Conservation (phyloP, 2,113 vertebrate genomes). For the Lampris incognitus region DNA sequence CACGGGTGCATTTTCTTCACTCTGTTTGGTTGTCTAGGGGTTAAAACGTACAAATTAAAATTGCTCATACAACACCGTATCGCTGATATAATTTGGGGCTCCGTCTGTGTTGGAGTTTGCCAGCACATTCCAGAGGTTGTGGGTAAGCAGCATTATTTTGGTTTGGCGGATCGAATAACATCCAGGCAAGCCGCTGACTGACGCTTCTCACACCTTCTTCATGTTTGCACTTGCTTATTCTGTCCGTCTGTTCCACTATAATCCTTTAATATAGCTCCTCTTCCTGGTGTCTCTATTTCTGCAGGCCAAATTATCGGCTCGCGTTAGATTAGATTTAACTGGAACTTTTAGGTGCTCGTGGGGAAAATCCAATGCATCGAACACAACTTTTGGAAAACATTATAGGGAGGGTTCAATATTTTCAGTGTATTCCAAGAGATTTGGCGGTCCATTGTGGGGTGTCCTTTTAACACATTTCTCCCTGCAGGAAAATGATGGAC, state of each 20-base stretch:
- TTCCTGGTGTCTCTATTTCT: slow-evolving; percentile 36
- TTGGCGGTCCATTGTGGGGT: slow-evolving; percentile 8
- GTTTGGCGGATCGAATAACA: slow-evolving; percentile 53
- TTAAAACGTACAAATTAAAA: slow-evolving; percentile 23
- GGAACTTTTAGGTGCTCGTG: too few relatives aligned
- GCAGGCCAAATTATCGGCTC: slow-evolving; percentile 33
- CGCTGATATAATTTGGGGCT: slow-evolving; percentile 38
- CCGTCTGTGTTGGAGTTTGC: slow-evolving; percentile 47
- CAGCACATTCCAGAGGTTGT: slow-evolving; percentile 59
- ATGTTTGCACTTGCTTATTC: slow-evolving; percentile 64
- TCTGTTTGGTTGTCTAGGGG: background rate
- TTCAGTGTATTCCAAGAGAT: slow-evolving; percentile 20
- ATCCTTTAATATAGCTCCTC: slow-evolving; percentile 32
- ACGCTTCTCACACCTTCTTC: slow-evolving; percentile 48
- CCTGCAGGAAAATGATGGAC: slow-evolving; percentile 95
- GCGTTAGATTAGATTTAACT: too few relatives aligned
- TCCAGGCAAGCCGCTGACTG: slow-evolving; percentile 35
- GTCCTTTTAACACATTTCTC: slow-evolving; percentile 34
- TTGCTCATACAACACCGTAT: background rate
- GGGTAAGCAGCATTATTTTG: slow-evolving; percentile 47
- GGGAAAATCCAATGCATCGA: slow-evolving; percentile 9
- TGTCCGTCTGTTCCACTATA: slow-evolving; percentile 42
- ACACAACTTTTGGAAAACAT: slow-evolving; percentile 12
- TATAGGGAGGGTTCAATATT: slow-evolving; percentile 19
- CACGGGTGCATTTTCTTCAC: background rate